phyloP scores from a whole-genome alignment of 2,888 invertebrate species.

The Plutella xylostella region DNA sequence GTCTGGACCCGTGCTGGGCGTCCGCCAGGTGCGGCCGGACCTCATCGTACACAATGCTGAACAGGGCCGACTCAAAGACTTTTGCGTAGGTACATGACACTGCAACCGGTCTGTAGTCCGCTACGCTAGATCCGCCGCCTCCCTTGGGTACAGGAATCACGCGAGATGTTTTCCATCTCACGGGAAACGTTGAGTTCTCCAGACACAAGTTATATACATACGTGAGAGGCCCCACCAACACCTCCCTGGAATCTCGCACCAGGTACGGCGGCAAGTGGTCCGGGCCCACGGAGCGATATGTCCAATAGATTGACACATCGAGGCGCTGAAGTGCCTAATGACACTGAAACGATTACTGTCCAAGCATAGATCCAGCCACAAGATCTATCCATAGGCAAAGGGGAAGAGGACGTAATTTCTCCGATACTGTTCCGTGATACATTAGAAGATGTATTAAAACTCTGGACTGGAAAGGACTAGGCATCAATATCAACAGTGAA shows the following conservation, averaged over 20 bases:
- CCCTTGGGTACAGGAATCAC: background rate
- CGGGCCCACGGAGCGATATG: background rate
- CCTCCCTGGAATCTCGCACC: background rate
- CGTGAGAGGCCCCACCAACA: background rate
- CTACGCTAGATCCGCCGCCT: background rate
- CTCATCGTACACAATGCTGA: background rate
- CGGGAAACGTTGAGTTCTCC: background rate
- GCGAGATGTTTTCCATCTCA: background rate
- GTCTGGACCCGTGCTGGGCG: background rate
- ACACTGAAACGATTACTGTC: too few relatives aligned
- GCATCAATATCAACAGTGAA: too few relatives aligned
- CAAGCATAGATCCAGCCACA: too few relatives aligned
- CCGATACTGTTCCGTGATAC: too few relatives aligned
- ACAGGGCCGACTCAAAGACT: background rate
- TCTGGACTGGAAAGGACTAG: too few relatives aligned
- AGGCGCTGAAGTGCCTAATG: too few relatives aligned
- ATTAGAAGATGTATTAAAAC: too few relatives aligned
- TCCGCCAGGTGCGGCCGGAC: background rate
- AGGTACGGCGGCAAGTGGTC: background rate
- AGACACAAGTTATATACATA: background rate
- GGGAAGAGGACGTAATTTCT: too few relatives aligned
- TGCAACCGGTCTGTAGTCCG: background rate
- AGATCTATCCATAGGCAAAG: too few relatives aligned
- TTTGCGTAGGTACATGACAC: background rate
- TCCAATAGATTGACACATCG: too few relatives aligned